These are phyloP conservation scores for Andricus quercusramuli DNA, from an alignment of 2,888 invertebrate species.

Conservation along the genomic window DNA sequence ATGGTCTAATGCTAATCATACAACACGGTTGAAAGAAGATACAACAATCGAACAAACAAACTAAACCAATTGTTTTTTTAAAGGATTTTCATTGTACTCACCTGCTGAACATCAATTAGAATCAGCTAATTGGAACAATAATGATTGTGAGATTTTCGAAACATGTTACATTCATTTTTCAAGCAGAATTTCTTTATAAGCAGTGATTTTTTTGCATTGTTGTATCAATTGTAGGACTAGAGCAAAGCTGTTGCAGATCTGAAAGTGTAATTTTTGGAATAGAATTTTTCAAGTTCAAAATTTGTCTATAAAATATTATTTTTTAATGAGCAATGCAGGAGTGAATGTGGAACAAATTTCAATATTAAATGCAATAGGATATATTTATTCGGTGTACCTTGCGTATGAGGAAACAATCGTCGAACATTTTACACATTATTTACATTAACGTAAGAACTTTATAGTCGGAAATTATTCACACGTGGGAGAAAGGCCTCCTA, in stretches of 20 bases:
- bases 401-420: constrained; percentile 4
- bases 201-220: too few species aligned
- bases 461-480: constrained; percentile 32
- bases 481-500: constrained; percentile 30
- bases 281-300: not conserved
- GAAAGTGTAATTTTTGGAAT: not conserved
- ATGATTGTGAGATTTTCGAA: too few species aligned
- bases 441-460: constrained; percentile 5
- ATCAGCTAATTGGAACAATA: too few species aligned
- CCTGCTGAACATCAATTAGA: too few species aligned
- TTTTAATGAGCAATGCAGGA: not conserved
- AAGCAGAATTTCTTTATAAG: too few species aligned
- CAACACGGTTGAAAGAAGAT: too few species aligned
- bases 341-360: not conserved
- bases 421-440: constrained; percentile 13
- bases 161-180: too few species aligned
- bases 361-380: not conserved
- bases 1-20: too few species aligned
- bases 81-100: too few species aligned
- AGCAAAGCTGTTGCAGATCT: not conserved
- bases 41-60: too few species aligned
- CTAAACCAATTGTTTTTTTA: too few species aligned
- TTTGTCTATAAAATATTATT: not conserved
- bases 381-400: constrained; percentile 33
- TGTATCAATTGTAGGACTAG: not conserved